phyloP scores from a whole-genome alignment of 2,797 vertebrate genomes.

The Threskiornis aethiopicus region DNA sequence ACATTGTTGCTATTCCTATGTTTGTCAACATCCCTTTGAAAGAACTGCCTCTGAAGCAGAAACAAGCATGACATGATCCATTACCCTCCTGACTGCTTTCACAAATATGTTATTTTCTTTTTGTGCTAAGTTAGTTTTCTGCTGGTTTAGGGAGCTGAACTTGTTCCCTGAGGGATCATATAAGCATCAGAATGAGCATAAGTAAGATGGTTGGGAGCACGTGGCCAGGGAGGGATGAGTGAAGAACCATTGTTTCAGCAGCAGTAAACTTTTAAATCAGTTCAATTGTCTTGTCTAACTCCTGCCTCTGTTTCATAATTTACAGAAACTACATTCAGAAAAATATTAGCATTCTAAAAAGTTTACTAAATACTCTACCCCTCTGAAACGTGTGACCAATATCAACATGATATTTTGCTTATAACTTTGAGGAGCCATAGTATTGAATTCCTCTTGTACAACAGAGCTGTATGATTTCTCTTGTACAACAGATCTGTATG shows the following conservation, averaged over 20 bases:
- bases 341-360: not conserved
- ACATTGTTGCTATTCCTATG: not conserved
- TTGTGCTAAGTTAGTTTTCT: not conserved
- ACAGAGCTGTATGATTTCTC: not conserved
- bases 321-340: not conserved
- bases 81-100: not conserved
- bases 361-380: not conserved
- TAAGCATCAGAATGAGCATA: not conserved
- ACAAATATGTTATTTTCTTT: not conserved
- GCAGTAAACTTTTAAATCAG: not conserved
- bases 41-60: not conserved
- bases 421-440: not conserved
- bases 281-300: not conserved
- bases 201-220: not conserved
- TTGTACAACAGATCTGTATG: not conserved
- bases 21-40: not conserved
- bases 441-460: not conserved
- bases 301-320: not conserved
- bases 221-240: not conserved
- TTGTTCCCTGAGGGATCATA: not conserved
- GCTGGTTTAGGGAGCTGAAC: not conserved
- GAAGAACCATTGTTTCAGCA: not conserved
- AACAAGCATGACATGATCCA: not conserved
- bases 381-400: not conserved
- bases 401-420: not conserved